These are phyloP conservation scores for Phalloptychus januarius DNA, from an alignment of 2,797 vertebrate species.

Conservation along the genomic window DNA sequence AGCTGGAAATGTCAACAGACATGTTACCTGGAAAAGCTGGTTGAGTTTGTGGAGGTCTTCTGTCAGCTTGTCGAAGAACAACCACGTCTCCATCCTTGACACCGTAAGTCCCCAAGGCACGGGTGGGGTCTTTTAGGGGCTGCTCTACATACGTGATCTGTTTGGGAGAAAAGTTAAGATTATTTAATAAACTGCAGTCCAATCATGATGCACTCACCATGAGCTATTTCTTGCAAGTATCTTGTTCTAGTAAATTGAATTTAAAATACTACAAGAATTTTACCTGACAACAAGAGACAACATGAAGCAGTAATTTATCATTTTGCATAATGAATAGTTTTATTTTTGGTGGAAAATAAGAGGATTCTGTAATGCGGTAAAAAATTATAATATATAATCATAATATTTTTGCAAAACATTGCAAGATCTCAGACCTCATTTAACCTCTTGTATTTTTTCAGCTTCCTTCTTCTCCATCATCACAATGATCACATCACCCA, in stretches of 20 bases:
- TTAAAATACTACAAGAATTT: background rate
- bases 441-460: background rate
- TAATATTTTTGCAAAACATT: background rate
- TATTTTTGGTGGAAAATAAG: background rate
- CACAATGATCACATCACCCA: background rate
- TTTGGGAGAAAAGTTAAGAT: conserved; percentile 7
- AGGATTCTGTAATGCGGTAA: background rate
- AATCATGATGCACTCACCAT: background rate
- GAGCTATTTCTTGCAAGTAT: background rate
- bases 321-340: background rate
- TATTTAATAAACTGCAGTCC: background rate
- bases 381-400: background rate
- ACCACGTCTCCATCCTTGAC: conserved; percentile 97
- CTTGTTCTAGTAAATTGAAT: background rate
- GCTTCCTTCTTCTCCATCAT: background rate
- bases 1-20: background rate
- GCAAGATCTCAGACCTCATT: background rate
- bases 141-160: conserved; percentile 93
- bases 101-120: conserved; percentile 92
- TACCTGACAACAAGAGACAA: background rate
- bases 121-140: conserved; percentile 90
- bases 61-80: conserved; percentile 90
- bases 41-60: conserved; percentile 79
- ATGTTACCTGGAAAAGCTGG: conserved; percentile 79
- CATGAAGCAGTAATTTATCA: background rate